Evolutionary conservation across 2,797 vertebrate species (phyloP).

Genomic region (Adrianichthys oophorus): DNA sequence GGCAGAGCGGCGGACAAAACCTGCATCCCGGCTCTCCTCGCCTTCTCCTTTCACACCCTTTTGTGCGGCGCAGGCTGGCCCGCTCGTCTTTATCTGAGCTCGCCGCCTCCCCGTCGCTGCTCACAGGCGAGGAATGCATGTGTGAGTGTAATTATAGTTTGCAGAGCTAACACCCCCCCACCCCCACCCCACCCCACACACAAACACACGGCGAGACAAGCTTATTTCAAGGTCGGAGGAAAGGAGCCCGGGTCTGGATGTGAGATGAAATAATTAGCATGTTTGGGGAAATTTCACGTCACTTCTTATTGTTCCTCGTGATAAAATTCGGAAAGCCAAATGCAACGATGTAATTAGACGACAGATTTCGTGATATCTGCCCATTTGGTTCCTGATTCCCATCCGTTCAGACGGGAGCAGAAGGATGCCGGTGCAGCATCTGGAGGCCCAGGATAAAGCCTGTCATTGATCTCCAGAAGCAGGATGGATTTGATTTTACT

Average conservation of each 20-base stretch:
- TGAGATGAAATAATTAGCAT: conserved; percentile 53
- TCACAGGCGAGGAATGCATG: conserved; percentile 33
- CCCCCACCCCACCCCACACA: conserved; percentile 1
- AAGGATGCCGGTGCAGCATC: conserved; percentile 32
- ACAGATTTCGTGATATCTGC: conserved; percentile 13
- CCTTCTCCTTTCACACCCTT: conserved; percentile 62
- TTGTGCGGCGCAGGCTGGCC: conserved; percentile 49
- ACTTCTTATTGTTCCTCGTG: conserved; percentile 21
- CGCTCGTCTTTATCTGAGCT: conserved; percentile 48
- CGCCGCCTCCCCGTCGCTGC: conserved; percentile 36
- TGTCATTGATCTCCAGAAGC: conserved; percentile 21
- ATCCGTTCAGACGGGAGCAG: neutral
- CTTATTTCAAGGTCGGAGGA: conserved; percentile 59
- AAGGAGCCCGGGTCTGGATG: conserved; percentile 42
- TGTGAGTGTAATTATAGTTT: conserved; percentile 54
- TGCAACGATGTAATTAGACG: conserved; percentile 7
- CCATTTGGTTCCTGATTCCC: conserved; percentile 9
- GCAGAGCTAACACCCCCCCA: conserved; percentile 20
- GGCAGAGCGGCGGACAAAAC: conserved; percentile 46
- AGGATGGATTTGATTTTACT: conserved; percentile 28
- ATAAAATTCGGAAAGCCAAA: conserved; percentile 3
- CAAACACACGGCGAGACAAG: conserved; percentile 17
- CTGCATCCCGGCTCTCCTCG: conserved; percentile 47
- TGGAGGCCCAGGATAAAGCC: conserved; percentile 21
- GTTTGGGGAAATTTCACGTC: conserved; percentile 41